A percentile compares a stretch with the other conserved stretches of the same genome.
Evolutionary conservation across 1,140 invertebrate genomes (phyloP).

Genomic region (Alviniconcha marisindica): DNA sequence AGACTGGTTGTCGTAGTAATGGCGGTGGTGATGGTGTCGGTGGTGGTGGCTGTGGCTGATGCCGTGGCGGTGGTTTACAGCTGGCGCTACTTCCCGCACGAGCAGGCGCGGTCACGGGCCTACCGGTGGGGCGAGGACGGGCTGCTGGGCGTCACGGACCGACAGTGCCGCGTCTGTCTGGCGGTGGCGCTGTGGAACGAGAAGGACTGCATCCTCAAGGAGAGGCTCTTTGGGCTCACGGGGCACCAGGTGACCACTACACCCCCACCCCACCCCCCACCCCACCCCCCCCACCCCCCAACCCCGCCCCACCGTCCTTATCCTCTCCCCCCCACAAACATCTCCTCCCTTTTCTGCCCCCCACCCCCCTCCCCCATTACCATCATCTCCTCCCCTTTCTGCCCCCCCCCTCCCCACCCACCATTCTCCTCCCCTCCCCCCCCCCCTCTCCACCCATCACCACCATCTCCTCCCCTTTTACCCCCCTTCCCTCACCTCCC

Average conservation of each 20-base stretch:
- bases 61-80: constrained; percentile 55
- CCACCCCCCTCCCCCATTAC: too few species aligned
- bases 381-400: too few species aligned
- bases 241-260: constrained; percentile 68
- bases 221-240: constrained; percentile 76
- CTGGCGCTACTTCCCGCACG: constrained; percentile 75
- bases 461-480: too few species aligned
- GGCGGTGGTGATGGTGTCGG: not conserved
- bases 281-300: too few species aligned
- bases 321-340: too few species aligned
- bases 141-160: constrained; percentile 74
- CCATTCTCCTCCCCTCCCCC: too few species aligned
- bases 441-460: too few species aligned
- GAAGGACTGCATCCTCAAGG: constrained; percentile 75
- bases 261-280: too few species aligned
- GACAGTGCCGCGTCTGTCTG: constrained; percentile 72
- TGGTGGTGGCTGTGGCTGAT: not conserved
- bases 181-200: constrained; percentile 75
- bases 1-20: not conserved
- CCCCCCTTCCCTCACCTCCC: too few species aligned
- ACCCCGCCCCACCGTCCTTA: too few species aligned
- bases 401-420: too few species aligned
- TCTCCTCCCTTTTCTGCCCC: too few species aligned
- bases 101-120: constrained; percentile 70
- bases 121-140: constrained; percentile 78